Base-by-base conservation (phyloP, 2,113 vertebrate genomes). In the Prionailurus viverrinus region DNA sequence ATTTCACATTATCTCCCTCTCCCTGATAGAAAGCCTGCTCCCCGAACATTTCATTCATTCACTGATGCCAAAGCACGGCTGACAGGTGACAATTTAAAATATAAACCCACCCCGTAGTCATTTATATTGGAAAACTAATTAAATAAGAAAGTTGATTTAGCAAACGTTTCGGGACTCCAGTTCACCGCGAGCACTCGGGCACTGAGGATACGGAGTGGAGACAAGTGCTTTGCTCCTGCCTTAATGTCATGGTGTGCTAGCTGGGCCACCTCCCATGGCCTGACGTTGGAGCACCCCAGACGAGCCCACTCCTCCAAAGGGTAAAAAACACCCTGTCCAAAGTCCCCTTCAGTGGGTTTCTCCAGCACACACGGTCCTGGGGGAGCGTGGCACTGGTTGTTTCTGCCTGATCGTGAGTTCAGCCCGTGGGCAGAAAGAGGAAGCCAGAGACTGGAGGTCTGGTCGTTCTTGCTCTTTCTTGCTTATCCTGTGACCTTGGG, bases 201-300 rank as follows among this genome's bases (percentile, higher is more conserved):
- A 15, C 61, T 0, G 74, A 19, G n/a, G 53, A 36, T 0, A 2
- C 2, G 12, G 6, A 55, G 19, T 3, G 25, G 23, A 66, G 25
- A 89, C 61, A 51, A 48, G 39, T 16, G 10, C 25, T 19, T 63
- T 1, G 0, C 2, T 19, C 39, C 53, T 48, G 14, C 15, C 23
- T n/a, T n/a, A 15, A n/a, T 8, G 27, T 11, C 51, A 2, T 0
- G 4, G 71, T 0, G 0, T 16, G 19, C 39, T 48, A 5, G 27
- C 7, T 9, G 74, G 41, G 31, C 74, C 1, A 13, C 11, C 19
- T 33, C 68, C 31, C 8, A 10, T 18, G 18, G 31, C 63, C 63
- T 41, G 41, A 45, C 73, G 7, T 61, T 45, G 21, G 0, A 33
- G 21, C n/a, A 7, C 13, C n/a, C 21, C 2, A 1, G 69, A 84